Evolutionary conservation across 2,888 invertebrate genomes (phyloP).

Genomic region (Allophyes oxyacanthae): DNA sequence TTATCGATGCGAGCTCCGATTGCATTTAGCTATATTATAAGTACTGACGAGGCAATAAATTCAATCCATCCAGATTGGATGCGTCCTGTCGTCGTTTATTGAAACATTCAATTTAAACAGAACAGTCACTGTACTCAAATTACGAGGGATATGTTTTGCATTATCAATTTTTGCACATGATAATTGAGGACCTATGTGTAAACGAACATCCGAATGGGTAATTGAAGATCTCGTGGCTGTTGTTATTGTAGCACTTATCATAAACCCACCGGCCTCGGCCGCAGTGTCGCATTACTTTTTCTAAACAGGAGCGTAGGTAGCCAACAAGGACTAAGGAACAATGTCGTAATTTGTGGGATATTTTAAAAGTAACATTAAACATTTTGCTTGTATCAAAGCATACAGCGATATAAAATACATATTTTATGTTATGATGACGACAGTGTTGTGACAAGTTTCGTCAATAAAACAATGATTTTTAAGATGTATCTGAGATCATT

Average conservation of each 20-base stretch:
- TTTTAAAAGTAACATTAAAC: slow-evolving; percentile 26
- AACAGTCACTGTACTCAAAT: slow-evolving; percentile 30
- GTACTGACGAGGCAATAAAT: slow-evolving; percentile 28
- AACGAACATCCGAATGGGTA: slow-evolving; percentile 4
- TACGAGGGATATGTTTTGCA: slow-evolving; percentile 29
- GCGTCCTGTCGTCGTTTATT: slow-evolving; percentile 25
- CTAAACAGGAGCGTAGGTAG: slow-evolving; percentile 49
- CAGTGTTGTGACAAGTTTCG: slow-evolving; percentile 22
- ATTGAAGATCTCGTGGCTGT: slow-evolving; percentile 11
- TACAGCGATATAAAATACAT: slow-evolving; percentile 28
- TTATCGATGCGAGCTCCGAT: slow-evolving; percentile 41
- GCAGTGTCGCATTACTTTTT: slow-evolving; percentile 32
- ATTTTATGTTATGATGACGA: slow-evolving; percentile 34
- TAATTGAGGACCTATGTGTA: slow-evolving; percentile 12
- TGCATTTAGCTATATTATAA: slow-evolving; percentile 34
- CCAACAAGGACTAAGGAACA: slow-evolving; percentile 28
- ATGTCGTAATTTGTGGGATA: slow-evolving; percentile 19
- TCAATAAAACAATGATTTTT: slow-evolving; percentile 21
- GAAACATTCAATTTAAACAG: slow-evolving; percentile 29
- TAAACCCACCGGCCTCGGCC: slow-evolving; percentile 17
- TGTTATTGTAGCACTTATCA: slow-evolving; percentile 14
- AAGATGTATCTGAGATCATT: no score
- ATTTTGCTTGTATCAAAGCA: slow-evolving; percentile 18
- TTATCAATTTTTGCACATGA: slow-evolving; percentile 41
- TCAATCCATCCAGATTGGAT: slow-evolving; percentile 41